These are phyloP conservation scores for Aspidapion aeneum DNA, from an alignment of 2,888 invertebrate species.

Conservation along the genomic window DNA sequence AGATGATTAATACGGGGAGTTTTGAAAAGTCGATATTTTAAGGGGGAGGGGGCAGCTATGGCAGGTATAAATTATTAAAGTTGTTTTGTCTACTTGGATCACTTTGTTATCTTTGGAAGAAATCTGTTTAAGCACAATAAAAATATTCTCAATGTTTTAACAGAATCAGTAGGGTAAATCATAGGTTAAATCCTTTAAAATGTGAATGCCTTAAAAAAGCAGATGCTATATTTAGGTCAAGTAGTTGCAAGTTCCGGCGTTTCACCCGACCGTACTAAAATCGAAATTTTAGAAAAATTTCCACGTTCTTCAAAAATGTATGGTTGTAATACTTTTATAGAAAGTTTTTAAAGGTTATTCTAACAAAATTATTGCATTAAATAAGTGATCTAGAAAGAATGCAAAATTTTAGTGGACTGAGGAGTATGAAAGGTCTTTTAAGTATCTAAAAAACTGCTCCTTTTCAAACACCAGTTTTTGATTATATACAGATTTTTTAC, in stretches of 20 bases:
- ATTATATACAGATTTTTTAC: conserved; percentile 9
- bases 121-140: too few species aligned
- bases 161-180: not conserved
- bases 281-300: not conserved
- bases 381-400: not conserved
- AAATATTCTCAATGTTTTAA: too few species aligned
- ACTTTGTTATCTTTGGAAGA: too few species aligned
- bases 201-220: not conserved
- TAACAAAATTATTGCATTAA: not conserved
- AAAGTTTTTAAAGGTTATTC: not conserved
- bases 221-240: not conserved
- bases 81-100: too few species aligned
- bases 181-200: not conserved
- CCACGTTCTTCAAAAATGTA: not conserved
- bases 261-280: not conserved
- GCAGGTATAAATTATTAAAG: too few species aligned
- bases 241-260: not conserved
- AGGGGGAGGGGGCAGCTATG: too few species aligned
- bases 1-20: too few species aligned
- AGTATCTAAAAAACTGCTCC: conserved; percentile 4
- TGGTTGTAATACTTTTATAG: not conserved
- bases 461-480: conserved; percentile 8
- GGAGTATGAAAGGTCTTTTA: not conserved
- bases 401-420: not conserved
- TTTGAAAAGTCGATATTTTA: too few species aligned